A percentile compares a stretch with the other conserved stretches of the same genome.
These are phyloP conservation scores for Corythoichthys haematopterus DNA, from an alignment of 2,113 vertebrate genomes.

Conservation along the genomic window DNA sequence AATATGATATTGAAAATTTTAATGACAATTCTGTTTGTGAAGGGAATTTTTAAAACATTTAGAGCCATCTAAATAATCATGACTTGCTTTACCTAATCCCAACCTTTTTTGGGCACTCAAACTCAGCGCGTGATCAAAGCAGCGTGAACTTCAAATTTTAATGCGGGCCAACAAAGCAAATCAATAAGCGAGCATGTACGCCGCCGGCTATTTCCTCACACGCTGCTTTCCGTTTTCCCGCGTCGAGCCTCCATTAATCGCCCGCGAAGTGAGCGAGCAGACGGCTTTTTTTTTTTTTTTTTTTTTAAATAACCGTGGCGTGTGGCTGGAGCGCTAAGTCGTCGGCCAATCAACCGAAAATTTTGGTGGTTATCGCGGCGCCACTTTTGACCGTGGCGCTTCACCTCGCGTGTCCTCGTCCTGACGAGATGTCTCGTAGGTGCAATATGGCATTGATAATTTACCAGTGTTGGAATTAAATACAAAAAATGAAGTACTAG, in stretches of 20 bases:
- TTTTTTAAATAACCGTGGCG: constrained; percentile 34
- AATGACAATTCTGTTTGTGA: too few species aligned
- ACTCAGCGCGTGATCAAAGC: constrained; percentile 53
- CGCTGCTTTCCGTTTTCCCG: constrained; percentile 24
- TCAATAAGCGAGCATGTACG: neutral
- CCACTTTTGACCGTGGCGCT: neutral
- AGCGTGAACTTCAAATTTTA: constrained; percentile 54
- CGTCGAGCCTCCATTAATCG: constrained; percentile 30
- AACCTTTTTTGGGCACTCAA: too few species aligned
- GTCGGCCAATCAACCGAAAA: constrained; percentile 42
- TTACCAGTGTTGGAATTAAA: too few species aligned
- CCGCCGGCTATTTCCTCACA: constrained; percentile 11
- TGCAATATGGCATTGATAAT: neutral
- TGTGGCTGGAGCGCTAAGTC: constrained; percentile 44
- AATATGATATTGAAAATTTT: too few species aligned
- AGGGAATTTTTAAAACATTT: too few species aligned
- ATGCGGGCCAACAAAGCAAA: constrained; percentile 56
- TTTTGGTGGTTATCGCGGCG: neutral
- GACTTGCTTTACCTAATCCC: too few species aligned
- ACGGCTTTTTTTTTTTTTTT: constrained; percentile 7
- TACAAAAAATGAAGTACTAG: too few species aligned
- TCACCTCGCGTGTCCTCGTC: neutral
- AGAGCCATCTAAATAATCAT: too few species aligned
- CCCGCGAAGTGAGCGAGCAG: neutral
- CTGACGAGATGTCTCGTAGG: neutral